Base-by-base conservation (phyloP, 2,797 vertebrate species). In the Manis pentadactyla region DNA sequence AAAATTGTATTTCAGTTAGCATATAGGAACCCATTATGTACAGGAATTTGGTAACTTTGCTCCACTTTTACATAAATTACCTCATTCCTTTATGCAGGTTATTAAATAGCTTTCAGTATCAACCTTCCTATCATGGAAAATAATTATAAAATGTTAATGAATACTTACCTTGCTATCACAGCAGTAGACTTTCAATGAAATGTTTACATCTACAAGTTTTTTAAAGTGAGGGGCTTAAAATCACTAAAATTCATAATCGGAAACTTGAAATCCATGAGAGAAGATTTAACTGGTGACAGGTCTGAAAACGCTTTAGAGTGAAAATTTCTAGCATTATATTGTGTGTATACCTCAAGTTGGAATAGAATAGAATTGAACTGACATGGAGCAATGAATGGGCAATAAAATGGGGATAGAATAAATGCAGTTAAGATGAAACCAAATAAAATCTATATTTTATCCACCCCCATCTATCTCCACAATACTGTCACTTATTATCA, bases 321-420 rank as follows among this genome's bases (percentile, higher is more conserved):
- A 93, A 96, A 92, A 85, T 93, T 31, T 77, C 89, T 63, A 78
- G 79, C 64, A 84, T 92, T 93, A 79, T 82, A 92, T 78, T 90
- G 73, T 78, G 37, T 66, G 21, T 86, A 34, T 86, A 93, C 86
- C 91, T 92, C 96, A 96, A 96, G 83, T 5, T 96, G 71, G 96
- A 96, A 96, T 53, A 87, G 29, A 97, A 87, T 31, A 95, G 81
- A 98, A 87, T 68, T 90, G 81, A 90, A 92, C 84, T 87, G 87
- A 86, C 88, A 85, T 57, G 66, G 57, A 95, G 15, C 92, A 95
- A 97, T 90, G 73, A 95, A 90, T 88, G 94, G 69, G 51, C 87
- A 94, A 95, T 83, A 94, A 96, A 96, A 97, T 61, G 31, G 21
- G 27, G 39, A 74, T 37, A 69, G 66, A 94, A 92, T 68, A 90